Evolutionary conservation across 35 echinoderm and acorn worm genomes (phyloP), one percentile per base, ranked within the genome.

Genomic region (Heliocidaris tuberculata): DNA sequence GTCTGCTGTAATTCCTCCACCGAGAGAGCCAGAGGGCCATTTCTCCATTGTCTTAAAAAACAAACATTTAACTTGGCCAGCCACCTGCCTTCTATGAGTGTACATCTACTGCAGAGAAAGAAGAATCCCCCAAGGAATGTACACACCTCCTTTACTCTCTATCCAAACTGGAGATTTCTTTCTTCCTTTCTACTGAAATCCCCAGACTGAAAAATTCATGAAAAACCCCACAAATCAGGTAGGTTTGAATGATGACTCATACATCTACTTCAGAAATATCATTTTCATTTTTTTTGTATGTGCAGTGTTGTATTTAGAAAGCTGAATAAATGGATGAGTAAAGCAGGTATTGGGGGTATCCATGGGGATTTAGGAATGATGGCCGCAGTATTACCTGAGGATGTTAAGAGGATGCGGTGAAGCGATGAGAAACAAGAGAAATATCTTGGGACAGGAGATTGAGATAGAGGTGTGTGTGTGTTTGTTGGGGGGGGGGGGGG

Each of bases 271-370:
- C 86, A 48, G 87, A 89, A 89, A 89, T 89, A 89, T 89, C 87
- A 47, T 89, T 89, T 88, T 89, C 87, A 89, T 89, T 89, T 89
- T 78, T n/a, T 21, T 5, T 78, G 19, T n/a, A 7, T 78, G 17
- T 89, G 3, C 19, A 32, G 47, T 42, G 17, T 32, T 89, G 87
- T 89, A 89, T 89, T 47, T 89, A 89, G 87, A 89, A 47, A 89
- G 87, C 87, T 89, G 87, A 32, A 89, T 89, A 89, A 89, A 89
- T 89, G 87, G 87, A 89, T 89, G 87, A 89, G 19, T 47, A 89
- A 89, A 32, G 31, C 87, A 47, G 87, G 87, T 89, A 17, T 32
- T 89, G 31, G 87, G 87, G 65, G 65, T 78, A 89, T 48, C 87
- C 87, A 32, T 48, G 3, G 87, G 87, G 87, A 89, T 89, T 89